Evolutionary conservation across 2,113 vertebrate genomes (phyloP), one percentile per base, ranked within the genome.

Genomic region (Prinia subflava): DNA sequence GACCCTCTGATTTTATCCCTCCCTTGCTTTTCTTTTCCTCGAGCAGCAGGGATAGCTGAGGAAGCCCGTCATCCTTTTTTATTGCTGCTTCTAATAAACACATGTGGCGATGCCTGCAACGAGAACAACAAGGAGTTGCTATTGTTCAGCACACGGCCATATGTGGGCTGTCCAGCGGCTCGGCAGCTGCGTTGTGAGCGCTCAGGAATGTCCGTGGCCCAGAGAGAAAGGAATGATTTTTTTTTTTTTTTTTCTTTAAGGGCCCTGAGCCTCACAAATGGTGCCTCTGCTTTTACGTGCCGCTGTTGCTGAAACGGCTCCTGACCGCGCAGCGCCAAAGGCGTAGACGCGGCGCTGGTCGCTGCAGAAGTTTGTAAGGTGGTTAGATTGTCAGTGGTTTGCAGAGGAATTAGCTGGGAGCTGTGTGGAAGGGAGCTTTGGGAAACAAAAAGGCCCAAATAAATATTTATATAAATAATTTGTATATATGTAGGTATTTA

Each of bases 11-110:
- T 89, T 82, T 47, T 39, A 27, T 70, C 60, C 50, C 1, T 87
- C 41, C 46, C 31, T 94, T 28, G 10, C 86, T 95, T 94, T 96
- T 56, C 83, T 75, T 83, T 68, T 87, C 93, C 95, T 89, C 83
- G 28, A 87, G 94, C 69, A 81, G 82, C 5, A 1, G 79, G 88
- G 92, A 97, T 97, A 80, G 95, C 91, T 94, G 91, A 82, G 91
- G 96, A 64, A 97, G 87, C 90, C 93, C 2, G 81, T 95, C 82
- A 90, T 96, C 81, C 1, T 92, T 96, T 92, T 96, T 94, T 89
- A 92, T 97, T 96, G 94, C 96, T 96, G 96, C 95, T 97, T 91
- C 88, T 96, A 97, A 96, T 95, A 95, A 93, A 88, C 92, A 92
- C 88, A 91, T 91, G 83, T 97, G 96, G 77, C 88, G 95, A 90